phyloP scores from a whole-genome alignment of 92 coral and sea anemone genomes.

The Epizoanthus stellaris region DNA sequence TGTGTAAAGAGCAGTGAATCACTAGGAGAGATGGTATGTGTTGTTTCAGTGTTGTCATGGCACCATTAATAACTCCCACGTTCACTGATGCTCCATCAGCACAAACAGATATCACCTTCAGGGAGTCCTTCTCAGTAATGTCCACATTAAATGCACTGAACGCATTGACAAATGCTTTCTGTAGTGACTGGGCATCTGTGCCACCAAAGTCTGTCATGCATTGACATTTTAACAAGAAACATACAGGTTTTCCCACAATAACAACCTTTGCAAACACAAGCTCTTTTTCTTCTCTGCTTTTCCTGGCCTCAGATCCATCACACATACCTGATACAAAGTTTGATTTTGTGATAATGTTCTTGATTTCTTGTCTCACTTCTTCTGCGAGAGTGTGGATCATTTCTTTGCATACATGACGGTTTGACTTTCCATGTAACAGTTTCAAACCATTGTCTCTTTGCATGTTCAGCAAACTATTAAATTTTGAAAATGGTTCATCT shows the following conservation, averaged over 20 bases:
- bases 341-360: neutral
- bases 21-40: neutral
- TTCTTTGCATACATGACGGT: neutral
- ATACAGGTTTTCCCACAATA: neutral
- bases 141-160: neutral
- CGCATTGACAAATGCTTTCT: neutral
- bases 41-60: neutral
- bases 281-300: too few species aligned
- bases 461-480: neutral
- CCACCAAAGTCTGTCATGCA: neutral
- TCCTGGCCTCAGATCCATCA: too few species aligned
- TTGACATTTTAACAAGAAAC: neutral
- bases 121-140: neutral
- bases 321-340: neutral
- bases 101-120: constrained; percentile 1
- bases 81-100: neutral
- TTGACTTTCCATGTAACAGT: neutral
- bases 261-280: neutral
- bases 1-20: neutral
- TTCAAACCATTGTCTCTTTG: neutral
- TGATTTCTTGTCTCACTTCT: neutral
- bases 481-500: neutral
- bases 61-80: neutral
- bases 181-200: neutral
- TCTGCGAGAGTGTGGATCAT: neutral